Percentiles rank a stretch among this genome's conserved stretches.
Conservation (phyloP, 2,797 vertebrate species). For the Esox lucius region DNA sequence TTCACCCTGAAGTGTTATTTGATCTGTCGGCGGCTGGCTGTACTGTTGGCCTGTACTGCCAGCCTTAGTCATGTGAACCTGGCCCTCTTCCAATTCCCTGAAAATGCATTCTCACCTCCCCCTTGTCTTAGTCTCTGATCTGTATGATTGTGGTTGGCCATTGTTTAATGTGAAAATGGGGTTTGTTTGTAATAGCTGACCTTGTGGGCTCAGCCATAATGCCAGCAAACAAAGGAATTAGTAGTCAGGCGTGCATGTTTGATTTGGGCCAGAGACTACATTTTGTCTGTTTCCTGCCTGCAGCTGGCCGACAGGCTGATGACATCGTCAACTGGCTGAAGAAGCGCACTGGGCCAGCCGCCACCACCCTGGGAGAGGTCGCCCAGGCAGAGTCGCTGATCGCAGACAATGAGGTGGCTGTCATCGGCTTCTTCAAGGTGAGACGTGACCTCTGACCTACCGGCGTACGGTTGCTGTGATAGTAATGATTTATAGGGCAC, state of each 20-base stretch:
- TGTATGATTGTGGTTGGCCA: neutral
- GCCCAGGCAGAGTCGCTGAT: conserved; percentile 79
- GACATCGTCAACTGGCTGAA: conserved; percentile 95
- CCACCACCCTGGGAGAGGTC: conserved; percentile 72
- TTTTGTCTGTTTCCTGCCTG: neutral
- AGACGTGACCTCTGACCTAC: neutral
- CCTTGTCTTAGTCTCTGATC: neutral
- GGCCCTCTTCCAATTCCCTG: neutral
- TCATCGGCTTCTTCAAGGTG: conserved; percentile 98
- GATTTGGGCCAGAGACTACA: neutral
- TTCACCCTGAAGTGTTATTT: neutral
- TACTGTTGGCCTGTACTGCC: neutral
- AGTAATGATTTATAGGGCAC: neutral
- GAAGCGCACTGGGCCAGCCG: conserved; percentile 92
- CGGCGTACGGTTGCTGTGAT: neutral
- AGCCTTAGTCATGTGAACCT: neutral
- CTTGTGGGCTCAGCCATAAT: neutral
- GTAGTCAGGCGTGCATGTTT: neutral
- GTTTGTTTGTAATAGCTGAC: neutral
- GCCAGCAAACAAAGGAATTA: neutral
- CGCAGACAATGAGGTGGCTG: conserved; percentile 86
- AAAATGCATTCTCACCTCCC: neutral
- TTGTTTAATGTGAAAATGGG: neutral
- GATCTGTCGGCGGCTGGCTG: conserved; percentile 9
- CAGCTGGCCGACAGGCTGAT: conserved; percentile 92